Base-by-base conservation (phyloP, 2,113 vertebrate genomes). In the Anarrhichthys ocellatus region DNA sequence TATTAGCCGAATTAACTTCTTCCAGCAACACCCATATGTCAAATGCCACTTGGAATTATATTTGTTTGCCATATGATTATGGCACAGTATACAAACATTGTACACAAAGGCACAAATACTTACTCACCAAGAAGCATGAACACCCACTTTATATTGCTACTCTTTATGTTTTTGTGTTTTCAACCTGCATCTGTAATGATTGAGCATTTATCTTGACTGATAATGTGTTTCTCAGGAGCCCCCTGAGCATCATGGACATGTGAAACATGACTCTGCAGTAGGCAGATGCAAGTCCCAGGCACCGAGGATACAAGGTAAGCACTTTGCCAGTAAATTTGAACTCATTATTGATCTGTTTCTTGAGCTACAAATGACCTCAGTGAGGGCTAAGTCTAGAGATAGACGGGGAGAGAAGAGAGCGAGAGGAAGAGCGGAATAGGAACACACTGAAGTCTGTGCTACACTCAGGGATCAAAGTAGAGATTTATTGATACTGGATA, bases 251-350 rank as follows among this genome's bases (percentile, higher is more conserved):
- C 65, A 34, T 75, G 87, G 78, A 89, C 80, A 85, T 84, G 80
- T 87, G 92, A 91, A 90, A 93, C 82, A 54, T 71, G 84, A 92
- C 71, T 88, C 90, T 75, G 77, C 90, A 75, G 50, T 10, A 81
- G 73, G 66, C 90, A 88, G 89, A 90, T 90, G 89, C 63, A 69
- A 88, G 84, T 82, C 87, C 89, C 85, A 81, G 85, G 94, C 94
- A 90, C 86, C 86, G 90, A 94, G 88, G 89, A 92, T 91, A 90
- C 91, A 83, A 93, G 93, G 94, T 94, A 92, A 95, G 93, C 92
- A 89, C 89, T 93, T 86, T 91, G 89, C 89, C 88, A 92, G 92
- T 92, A 88, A 88, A 92, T 92, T 36, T 87, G 88, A 94, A 91
- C 89, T 85, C 73, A 75, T 87, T 92, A 94, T 94, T 58, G 93